These are phyloP conservation scores for Agrotis segetum DNA, from an alignment of 2,888 invertebrate species.

Conservation along the genomic window DNA sequence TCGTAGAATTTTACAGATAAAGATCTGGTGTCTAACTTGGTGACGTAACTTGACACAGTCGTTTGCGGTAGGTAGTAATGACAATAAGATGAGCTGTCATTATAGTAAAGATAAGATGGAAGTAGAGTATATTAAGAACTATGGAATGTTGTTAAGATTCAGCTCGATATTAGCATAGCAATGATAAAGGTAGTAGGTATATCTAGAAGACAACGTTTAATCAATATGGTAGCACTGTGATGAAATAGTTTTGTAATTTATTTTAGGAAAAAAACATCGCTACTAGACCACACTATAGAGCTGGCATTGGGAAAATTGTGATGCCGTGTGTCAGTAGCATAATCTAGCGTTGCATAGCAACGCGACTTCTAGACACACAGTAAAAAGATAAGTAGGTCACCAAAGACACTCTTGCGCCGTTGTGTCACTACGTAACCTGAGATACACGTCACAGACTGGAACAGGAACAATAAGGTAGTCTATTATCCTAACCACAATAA, in stretches of 20 bases:
- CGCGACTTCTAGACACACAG: too few relatives aligned
- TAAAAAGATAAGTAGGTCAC: constrained; percentile 10
- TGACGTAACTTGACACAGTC: constrained; percentile 16
- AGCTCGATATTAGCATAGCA: background rate
- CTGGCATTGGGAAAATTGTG: too few relatives aligned
- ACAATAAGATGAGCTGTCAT: constrained; percentile 23
- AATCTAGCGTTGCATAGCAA: too few relatives aligned
- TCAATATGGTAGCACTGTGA: too few relatives aligned
- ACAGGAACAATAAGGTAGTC: constrained; percentile 31
- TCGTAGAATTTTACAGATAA: constrained; percentile 6
- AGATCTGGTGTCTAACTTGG: background rate
- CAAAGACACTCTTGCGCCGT: background rate
- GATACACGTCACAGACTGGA: constrained; percentile 15
- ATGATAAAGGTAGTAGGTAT: too few relatives aligned
- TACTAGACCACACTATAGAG: too few relatives aligned
- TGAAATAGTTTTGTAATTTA: too few relatives aligned
- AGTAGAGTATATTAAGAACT: background rate
- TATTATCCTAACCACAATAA: background rate
- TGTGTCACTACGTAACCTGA: constrained; percentile 34
- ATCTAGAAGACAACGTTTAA: too few relatives aligned
- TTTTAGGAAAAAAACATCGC: too few relatives aligned
- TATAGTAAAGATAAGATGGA: constrained; percentile 8
- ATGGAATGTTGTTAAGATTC: background rate
- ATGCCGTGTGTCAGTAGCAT: too few relatives aligned
- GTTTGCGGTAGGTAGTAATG: constrained; percentile 1